Evolutionary conservation across 2,888 invertebrate genomes (phyloP), one percentile per base, ranked within the genome.

Genomic region (Cephus runcator): DNA sequence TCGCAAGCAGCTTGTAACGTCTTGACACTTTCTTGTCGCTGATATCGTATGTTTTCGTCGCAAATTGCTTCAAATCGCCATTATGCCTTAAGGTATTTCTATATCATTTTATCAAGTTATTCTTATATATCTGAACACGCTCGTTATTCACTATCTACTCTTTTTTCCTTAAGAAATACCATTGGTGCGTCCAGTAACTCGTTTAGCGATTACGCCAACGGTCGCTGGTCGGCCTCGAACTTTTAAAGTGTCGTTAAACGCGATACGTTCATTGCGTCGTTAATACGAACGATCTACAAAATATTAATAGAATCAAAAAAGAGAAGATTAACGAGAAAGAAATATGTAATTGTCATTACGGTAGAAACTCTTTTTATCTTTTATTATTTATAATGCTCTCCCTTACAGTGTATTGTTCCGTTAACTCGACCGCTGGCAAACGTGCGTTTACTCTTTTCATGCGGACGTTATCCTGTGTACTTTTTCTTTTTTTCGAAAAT

Each of bases 181-280:
- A 79, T 83, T 79, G 79, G 81, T 81, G 15, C 77, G 78, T 80
- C 77, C 75, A 79, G 85, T 77, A 78, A 76, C 81, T 80, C 76
- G 81, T 85, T 84, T 76, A 80, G 81, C 76, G 79, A 85, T 84
- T 84, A 77, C 85, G 78, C 81, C 84, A 85, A 81, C 84, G 81
- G 73, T 78, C 74, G 77, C 75, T 36, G 75, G 77, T 77, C 69
- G 81, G 79, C 78, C 84, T 84, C 79, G 73, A 76, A 74, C 74
- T 81, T 79, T 83, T 81, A 82, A 83, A 77, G 78, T 79, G 81
- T 78, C 80, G 78, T 81, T 82, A 76, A 79, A 78, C 75, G 77
- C 69, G 34, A 75, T 81, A 80, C 73, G 77, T 76, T 78, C 76
- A 79, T 84, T 81, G 79, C 77, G 12, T 78, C 77, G 74, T 15